These are phyloP conservation scores for Entelurus aequoreus DNA, from an alignment of 2,113 vertebrate genomes.

Conservation along the genomic window DNA sequence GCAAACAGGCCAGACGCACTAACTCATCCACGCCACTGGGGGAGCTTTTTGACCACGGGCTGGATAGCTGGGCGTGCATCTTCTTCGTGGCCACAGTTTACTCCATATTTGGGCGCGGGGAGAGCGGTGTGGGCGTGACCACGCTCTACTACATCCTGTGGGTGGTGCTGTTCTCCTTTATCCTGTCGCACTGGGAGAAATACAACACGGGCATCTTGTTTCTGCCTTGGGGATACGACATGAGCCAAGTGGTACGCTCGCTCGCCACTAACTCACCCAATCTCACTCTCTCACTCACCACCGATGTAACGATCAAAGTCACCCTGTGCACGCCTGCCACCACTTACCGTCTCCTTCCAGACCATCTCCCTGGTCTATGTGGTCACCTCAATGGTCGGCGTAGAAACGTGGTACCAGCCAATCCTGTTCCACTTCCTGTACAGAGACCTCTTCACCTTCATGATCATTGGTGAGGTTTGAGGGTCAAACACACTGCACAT, in stretches of 20 bases:
- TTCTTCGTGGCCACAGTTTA: slow-evolving; percentile 97
- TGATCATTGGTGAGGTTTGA: slow-evolving; percentile 88
- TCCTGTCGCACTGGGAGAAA: slow-evolving; percentile 98
- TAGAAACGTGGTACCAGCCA: slow-evolving; percentile 94
- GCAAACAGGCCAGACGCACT: slow-evolving; percentile 93
- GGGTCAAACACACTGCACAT: background rate
- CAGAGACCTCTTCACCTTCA: slow-evolving; percentile 91
- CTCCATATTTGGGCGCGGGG: slow-evolving; percentile 90
- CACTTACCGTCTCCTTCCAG: slow-evolving; percentile 63
- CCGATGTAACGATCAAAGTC: background rate
- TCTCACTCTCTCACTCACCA: background rate
- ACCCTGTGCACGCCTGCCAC: background rate
- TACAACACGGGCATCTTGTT: slow-evolving; percentile 98
- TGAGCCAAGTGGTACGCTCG: slow-evolving; percentile 89
- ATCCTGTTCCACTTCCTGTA: slow-evolving; percentile 87
- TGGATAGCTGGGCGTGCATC: slow-evolving; percentile 97
- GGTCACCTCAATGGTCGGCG: slow-evolving; percentile 90
- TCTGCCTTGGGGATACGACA: slow-evolving; percentile 96
- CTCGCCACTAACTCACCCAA: too few relatives aligned
- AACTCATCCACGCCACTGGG: slow-evolving; percentile 94
- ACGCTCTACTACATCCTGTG: slow-evolving; percentile 90
- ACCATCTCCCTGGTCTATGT: slow-evolving; percentile 96
- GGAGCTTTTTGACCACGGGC: slow-evolving; percentile 95
- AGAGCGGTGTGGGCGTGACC: slow-evolving; percentile 83
- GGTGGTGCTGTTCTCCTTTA: slow-evolving; percentile 98